Evolutionary conservation across 2,888 invertebrate species (phyloP), one percentile per base, ranked within the genome.

Genomic region (Nymphalis c-album): DNA sequence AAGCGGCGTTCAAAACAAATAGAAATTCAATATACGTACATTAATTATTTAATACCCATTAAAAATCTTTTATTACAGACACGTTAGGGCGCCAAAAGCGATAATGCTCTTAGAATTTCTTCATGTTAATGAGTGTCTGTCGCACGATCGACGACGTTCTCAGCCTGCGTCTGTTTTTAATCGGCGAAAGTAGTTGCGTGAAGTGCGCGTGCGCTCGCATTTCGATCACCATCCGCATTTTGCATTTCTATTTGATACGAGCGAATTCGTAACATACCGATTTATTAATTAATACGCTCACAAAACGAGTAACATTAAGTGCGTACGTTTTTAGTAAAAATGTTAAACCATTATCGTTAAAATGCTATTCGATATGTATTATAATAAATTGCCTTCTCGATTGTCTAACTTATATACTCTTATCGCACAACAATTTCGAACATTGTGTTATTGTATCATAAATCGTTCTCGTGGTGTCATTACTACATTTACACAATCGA

Each of bases 151-250:
- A 60, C 53, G 59, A 60, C 16, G 51, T 51, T 64, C 60, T 53
- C 65, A 60, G 60, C 60, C 53, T 59, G 51, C 60, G 60, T 53
- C 53, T 65, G 60, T 55, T 60, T 86, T 82, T 85, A 86, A 88
- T 86, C 87, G 88, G 90, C 86, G 91, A 91, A 91, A 90, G 91
- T 89, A 84, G 85, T 85, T 85, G 85, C 85, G 86, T 86, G 86
- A 78, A 82, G 77, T 76, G 84, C 86, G 84, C 85, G 82, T 84
- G 86, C 82, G 80, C 78, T 64, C 76, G 80, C 79, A 80, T 79
- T 82, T 80, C 80, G 81, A 83, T 82, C 80, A 78, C 76, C 76
- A 76, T 78, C 75, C 79, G 72, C 75, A 76, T 76, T 75, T 68
- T 68, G 40, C 72, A 65, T 55, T 55, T 31, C 53, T 55, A 55